Evolutionary conservation across 2,797 vertebrate species (phyloP).

Genomic region (Myripristis jacobus): DNA sequence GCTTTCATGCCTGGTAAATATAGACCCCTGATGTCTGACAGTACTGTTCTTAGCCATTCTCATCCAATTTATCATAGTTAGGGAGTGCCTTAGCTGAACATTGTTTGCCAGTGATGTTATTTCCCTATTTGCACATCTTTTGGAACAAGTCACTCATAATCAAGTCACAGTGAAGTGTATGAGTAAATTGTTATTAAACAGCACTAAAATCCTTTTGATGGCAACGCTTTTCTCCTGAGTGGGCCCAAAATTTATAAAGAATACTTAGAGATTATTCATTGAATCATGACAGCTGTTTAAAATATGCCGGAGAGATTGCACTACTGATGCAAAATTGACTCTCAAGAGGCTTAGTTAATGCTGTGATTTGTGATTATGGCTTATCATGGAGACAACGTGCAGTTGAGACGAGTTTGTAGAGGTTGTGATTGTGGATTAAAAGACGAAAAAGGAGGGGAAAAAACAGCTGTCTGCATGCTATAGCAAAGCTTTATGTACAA

Average conservation of each 20-base stretch:
- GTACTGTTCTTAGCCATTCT: conserved; percentile 16
- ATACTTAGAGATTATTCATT: conserved; percentile 8
- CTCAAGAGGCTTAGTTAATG: conserved; percentile 12
- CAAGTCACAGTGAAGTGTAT: conserved; percentile 42
- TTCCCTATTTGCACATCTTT: conserved; percentile 56
- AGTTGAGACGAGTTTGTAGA: neutral
- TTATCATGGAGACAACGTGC: neutral
- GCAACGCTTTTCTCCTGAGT: conserved; percentile 30
- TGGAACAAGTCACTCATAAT: conserved; percentile 50
- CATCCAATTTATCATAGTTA: conserved; percentile 34
- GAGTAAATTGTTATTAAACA: conserved; percentile 38
- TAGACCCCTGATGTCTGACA: conserved; percentile 9
- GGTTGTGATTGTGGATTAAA: conserved; percentile 7
- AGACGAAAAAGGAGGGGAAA: conserved; percentile 11
- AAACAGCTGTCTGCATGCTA: conserved; percentile 7
- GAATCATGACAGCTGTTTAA: conserved; percentile 34
- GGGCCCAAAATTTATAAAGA: neutral
- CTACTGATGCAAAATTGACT: neutral
- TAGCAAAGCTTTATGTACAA: conserved; percentile 9
- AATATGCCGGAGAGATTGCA: conserved; percentile 14
- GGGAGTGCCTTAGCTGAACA: conserved; percentile 25
- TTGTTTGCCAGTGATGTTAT: conserved; percentile 42
- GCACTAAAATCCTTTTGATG: conserved; percentile 27
- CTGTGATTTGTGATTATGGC: conserved; percentile 21
- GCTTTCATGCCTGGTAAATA: conserved; percentile 1